Evolutionary conservation across 2,888 invertebrate genomes (phyloP), one percentile per base, ranked within the genome.

Genomic region (Drosophila helvetica): DNA sequence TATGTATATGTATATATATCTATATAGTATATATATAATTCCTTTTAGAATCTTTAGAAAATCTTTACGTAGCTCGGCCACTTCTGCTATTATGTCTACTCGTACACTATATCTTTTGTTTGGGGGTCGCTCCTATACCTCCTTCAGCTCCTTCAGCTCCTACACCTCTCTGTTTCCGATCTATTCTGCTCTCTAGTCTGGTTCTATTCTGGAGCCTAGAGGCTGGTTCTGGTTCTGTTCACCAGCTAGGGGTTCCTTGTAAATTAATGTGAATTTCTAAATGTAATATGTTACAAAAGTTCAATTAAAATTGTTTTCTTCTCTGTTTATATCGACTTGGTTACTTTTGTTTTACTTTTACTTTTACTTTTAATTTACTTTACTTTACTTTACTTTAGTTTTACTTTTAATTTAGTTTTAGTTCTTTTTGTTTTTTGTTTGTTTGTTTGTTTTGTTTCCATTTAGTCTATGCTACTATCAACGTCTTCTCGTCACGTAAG

Each of bases 41-140:
- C 86, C 80, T 83, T 86, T 86, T 82, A 81, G 81, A 81, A 81
- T 81, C 77, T 80, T 81, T 86, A 83, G 85, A 86, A 81, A 86
- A 79, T 73, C 53, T 79, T 84, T 86, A 78, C 77, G 81, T 82
- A 82, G 81, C 81, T 82, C 85, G 85, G 81, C 81, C 87, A 82
- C 87, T 57, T 85, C 79, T 79, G 69, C 82, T 87, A 82, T 66
- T 50, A 58, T 59, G 69, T 38, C 82, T 86, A 81, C 38, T 38
- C 38, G 38, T 38, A 38, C 73, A 55, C 64, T 69, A 69, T 47
- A 43, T 38, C 47, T 48, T 25, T 19, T 55, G 58, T 25, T 47
- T 63, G 38, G 38, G 38, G 70, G 51, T 55, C 59, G 3, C 50
- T 38, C 15, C 18, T 57, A 45, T 50, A 56, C 59, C 46, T 10